Conservation (phyloP, 2,113 vertebrate genomes). For the Chionodraco myersi region DNA sequence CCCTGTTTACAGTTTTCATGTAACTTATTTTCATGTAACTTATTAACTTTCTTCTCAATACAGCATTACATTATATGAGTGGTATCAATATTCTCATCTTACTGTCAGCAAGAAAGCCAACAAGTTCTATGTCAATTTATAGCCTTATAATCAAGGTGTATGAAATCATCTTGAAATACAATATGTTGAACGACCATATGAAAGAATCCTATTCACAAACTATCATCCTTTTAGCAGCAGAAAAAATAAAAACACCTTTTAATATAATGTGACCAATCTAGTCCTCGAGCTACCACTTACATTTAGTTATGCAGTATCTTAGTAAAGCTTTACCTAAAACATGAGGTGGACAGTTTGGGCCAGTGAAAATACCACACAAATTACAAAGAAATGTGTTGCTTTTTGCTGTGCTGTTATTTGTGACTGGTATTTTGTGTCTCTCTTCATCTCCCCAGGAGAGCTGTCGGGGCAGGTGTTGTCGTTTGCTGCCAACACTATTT, state of each 20-base stretch:
- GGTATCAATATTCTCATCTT: background rate
- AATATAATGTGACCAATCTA: background rate
- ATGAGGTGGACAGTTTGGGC: background rate
- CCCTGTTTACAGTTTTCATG: too few species aligned
- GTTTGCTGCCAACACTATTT: conserved; percentile 86
- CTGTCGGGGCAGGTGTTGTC: conserved; percentile 83
- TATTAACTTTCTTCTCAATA: too few species aligned
- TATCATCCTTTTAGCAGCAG: background rate
- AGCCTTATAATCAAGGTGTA: background rate
- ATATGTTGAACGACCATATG: background rate
- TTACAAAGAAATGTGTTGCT: background rate
- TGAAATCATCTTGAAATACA: background rate
- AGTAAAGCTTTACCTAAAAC: background rate
- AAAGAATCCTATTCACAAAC: background rate
- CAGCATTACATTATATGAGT: background rate
- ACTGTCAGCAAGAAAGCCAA: background rate
- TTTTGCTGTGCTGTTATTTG: background rate
- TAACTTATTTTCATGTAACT: too few species aligned
- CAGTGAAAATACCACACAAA: background rate
- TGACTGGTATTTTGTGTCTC: background rate
- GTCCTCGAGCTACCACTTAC: background rate
- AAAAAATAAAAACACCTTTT: background rate
- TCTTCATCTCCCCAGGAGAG: conserved; percentile 70
- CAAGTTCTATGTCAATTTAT: background rate
- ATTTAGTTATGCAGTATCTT: background rate